Base-by-base conservation (phyloP, 2,888 invertebrate genomes). In the Diloba caeruleocephala region DNA sequence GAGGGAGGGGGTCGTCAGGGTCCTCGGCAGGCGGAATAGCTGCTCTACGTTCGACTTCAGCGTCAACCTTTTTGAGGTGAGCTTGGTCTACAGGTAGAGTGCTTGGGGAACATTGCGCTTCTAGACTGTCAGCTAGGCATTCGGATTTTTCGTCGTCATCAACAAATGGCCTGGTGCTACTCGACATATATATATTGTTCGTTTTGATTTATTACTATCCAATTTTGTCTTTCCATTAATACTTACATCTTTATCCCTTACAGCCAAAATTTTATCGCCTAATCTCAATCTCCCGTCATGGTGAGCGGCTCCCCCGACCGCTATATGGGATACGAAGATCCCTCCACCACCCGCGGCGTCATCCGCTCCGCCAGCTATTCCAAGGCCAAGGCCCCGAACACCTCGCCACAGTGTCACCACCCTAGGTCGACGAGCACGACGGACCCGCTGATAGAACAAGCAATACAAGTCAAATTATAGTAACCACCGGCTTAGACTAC, bases 201-300 rank as follows among this genome's bases (percentile, higher is more conserved):
- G n/a, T n/a, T n/a, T n/a, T n/a, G n/a, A n/a, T n/a, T n/a, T n/a
- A n/a, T n/a, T n/a, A n/a, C n/a, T n/a, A n/a, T n/a, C n/a, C n/a
- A n/a, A n/a, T n/a, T n/a, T 8, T 9, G 8, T 12, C 8, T 0
- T n/a, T 1, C 0, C 7, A 1, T 28, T 0, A 32, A 28, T 37
- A 88, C 93, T 89, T 61, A 93, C 94, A 74, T 92, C 87, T 73
- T 90, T 88, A 76, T 93, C 91, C 62, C 91, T 88, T 25, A 94
- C 93, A 65, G 94, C 94, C 69, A 94, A 80, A 77, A 94, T 92
- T 78, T 92, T 91, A 85, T 94, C 94, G 54, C 94, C 94, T 78
- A 93, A 73, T 70, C 89, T 86, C 64, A 94, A 82, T 82, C 92
- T 88, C 56, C 93, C 91, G 38, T 92, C 92, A 51, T 90, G 87